These are phyloP conservation scores for Lysiphlebus fabarum DNA, from an alignment of 1,140 invertebrate species.

Conservation along the genomic window DNA sequence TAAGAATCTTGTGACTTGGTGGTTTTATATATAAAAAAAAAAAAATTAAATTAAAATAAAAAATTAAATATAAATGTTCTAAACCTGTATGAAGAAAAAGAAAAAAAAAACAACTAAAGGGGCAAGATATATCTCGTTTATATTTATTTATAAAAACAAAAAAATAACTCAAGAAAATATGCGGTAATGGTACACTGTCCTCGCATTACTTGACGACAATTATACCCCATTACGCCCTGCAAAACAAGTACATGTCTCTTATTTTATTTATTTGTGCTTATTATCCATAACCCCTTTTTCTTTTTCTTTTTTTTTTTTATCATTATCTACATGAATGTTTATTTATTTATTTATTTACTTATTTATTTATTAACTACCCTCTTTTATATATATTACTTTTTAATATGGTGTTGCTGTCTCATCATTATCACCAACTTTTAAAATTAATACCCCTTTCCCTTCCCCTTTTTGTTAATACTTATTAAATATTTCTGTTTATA, in stretches of 20 bases:
- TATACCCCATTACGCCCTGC: constrained; percentile 52
- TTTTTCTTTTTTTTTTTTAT: constrained; percentile 12
- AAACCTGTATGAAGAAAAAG: not conserved
- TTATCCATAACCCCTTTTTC: constrained; percentile 27
- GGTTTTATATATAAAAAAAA: not conserved
- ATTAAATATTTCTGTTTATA: constrained; percentile 22
- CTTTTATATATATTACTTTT: no score
- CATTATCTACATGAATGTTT: not conserved
- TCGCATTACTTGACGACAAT: constrained; percentile 55
- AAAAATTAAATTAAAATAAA: no score
- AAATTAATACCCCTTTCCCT: no score
- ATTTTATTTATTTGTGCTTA: constrained; percentile 20
- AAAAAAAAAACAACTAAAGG: constrained; percentile 32
- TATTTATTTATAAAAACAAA: no score
- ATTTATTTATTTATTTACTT: constrained; percentile 1
- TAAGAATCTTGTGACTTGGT: constrained; percentile 31
- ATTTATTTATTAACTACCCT: not conserved
- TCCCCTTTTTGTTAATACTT: no score
- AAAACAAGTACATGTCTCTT: constrained; percentile 30
- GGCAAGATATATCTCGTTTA: constrained; percentile 30
- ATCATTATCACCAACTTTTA: no score
- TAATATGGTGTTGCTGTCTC: no score
- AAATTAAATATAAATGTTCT: not conserved
- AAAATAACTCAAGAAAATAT: constrained; percentile 51
- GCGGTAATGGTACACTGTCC: constrained; percentile 55